Evolutionary conservation across 1,140 invertebrate genomes (phyloP).

Genomic region (Subanguina moxae): DNA sequence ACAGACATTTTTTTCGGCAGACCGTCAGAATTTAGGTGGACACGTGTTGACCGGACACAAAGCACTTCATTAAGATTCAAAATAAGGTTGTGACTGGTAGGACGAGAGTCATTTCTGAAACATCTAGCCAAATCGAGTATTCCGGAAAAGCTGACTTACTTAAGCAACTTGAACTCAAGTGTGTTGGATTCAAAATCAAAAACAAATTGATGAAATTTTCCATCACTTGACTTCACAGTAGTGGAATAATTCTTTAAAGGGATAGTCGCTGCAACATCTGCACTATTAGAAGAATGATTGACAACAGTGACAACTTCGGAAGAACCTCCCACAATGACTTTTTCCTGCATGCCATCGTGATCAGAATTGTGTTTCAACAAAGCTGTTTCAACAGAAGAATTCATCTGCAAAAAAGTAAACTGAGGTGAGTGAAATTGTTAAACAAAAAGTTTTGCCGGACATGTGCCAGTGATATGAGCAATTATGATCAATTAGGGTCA

Average conservation of each 20-base stretch:
- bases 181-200: conserved; percentile 4
- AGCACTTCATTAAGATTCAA: conserved; percentile 16
- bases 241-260: neutral
- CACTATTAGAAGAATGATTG: no score
- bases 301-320: no score
- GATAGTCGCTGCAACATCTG: neutral
- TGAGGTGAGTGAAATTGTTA: no score
- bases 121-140: neutral
- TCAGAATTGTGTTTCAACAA: neutral
- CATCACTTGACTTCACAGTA: conserved; percentile 19
- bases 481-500: no score
- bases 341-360: neutral
- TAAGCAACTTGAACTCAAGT: conserved; percentile 16
- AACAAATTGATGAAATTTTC: conserved; percentile 19
- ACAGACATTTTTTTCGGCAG: neutral
- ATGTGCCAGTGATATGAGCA: no score
- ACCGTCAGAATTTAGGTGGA: conserved; percentile 6
- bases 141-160: conserved; percentile 7
- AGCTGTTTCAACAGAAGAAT: neutral
- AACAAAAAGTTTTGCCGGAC: no score
- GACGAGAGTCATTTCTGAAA: neutral
- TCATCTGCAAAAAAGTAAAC: no score
- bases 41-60: conserved; percentile 2
- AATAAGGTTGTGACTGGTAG: conserved; percentile 4
- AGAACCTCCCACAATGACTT: neutral